Base-by-base conservation (phyloP, 2,888 invertebrate species). In the Heliconius aoede region DNA sequence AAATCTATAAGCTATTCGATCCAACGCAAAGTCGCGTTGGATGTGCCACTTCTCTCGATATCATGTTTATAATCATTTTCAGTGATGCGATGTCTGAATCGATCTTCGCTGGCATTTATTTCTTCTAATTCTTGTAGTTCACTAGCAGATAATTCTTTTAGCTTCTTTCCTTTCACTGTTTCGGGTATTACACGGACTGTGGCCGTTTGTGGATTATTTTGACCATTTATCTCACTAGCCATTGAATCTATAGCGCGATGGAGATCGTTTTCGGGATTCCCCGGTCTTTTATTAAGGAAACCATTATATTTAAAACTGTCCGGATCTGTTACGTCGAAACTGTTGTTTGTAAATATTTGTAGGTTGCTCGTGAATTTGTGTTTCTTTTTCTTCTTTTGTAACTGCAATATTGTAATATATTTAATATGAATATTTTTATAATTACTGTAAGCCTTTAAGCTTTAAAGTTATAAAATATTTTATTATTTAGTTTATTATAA, bases 221-320 rank as follows among this genome's bases (percentile, higher is more conserved):
- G 82, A 75, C 81, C 80, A 78, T 89, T 88, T 4, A 93, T 85
- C 21, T 93, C 91, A 1, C 85, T 79, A 3, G 86, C 88, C 87
- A 94, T 89, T 82, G 89, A 86, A 86, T 92, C 90, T 78, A 94
- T 81, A 75, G 90, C 86, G 80, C 87, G 84, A 74, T 91, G 90
- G 0, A 93, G 84, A 7, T 90, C 89, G 82, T 90, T 90, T 5
- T 87, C 87, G 0, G 89, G 86, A 85, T 90, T 89, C 83, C 88
- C 87, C 81, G 89, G 86, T 2, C 90, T 85, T 72, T 88, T 89
- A 82, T 91, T 92, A 3, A 94, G 82, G 79, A 92, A 85, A 8
- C 93, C 94, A 65, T 86, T 85, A 68, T 86, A 88, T 82, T 81
- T 86, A 36, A 86, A 84, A 0, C 83, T 78, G 0, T 80, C 76